These are phyloP conservation scores for Timema podura DNA, from an alignment of 2,888 invertebrate genomes.

Conservation along the genomic window DNA sequence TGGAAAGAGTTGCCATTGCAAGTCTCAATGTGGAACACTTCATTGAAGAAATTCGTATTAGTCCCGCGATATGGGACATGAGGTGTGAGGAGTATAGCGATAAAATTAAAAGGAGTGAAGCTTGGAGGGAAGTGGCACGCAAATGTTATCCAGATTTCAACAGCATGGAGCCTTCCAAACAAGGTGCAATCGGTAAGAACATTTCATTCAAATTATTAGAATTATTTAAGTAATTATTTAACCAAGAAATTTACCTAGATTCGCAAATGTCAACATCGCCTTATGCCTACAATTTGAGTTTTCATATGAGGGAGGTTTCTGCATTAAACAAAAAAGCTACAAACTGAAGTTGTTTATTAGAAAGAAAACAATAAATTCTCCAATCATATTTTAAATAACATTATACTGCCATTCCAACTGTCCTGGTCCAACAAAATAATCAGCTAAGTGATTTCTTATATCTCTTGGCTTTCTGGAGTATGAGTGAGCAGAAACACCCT, in stretches of 20 bases:
- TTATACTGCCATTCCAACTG: slow-evolving; percentile 3
- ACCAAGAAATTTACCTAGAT: background rate
- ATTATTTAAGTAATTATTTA: slow-evolving; percentile 5
- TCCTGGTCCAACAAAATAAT: slow-evolving; percentile 9
- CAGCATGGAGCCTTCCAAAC: background rate
- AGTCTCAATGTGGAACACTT: no score
- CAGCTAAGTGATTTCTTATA: slow-evolving; percentile 5
- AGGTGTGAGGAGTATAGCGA: slow-evolving; percentile 1
- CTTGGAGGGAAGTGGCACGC: background rate
- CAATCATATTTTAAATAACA: background rate
- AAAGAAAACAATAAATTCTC: background rate
- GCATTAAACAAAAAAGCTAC: background rate
- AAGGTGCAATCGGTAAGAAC: background rate
- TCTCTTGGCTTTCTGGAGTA: background rate
- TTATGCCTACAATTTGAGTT: background rate
- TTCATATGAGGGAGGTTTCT: background rate
- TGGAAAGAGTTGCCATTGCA: no score
- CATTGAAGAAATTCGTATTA: background rate
- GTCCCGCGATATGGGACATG: background rate
- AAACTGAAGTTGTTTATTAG: no score
- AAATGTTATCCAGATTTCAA: background rate
- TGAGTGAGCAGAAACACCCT: background rate
- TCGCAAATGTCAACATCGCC: background rate
- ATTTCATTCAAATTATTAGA: background rate
- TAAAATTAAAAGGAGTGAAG: slow-evolving; percentile 9